Percentiles rank a stretch among this genome's conserved stretches.
Conservation (phyloP, 2,113 vertebrate species). For the Dissostichus mawsoni region DNA sequence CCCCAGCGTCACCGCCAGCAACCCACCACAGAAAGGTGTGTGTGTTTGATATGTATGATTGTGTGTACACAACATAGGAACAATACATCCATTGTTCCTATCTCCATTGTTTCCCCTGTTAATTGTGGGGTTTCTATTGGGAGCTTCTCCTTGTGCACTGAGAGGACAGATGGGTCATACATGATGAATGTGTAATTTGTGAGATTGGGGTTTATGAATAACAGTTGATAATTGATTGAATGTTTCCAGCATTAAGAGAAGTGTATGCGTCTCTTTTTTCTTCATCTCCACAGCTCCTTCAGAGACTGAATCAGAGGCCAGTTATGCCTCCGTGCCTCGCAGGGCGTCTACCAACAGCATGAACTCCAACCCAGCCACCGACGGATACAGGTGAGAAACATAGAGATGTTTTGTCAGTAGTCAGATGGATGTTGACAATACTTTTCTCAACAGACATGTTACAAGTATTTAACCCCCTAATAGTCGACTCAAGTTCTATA, state of each 20-base stretch:
- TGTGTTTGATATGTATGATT: too few relatives aligned
- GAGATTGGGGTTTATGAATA: too few relatives aligned
- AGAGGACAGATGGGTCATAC: too few relatives aligned
- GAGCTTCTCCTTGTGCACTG: too few relatives aligned
- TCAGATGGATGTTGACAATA: neutral
- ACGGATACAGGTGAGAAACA: slow-evolving; percentile 67
- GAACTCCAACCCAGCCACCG: slow-evolving; percentile 22
- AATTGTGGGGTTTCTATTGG: too few relatives aligned
- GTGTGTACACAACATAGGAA: too few relatives aligned
- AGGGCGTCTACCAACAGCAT: slow-evolving; percentile 33
- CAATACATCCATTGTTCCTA: too few relatives aligned
- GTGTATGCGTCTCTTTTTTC: neutral
- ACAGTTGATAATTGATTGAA: too few relatives aligned
- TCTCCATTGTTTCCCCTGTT: too few relatives aligned
- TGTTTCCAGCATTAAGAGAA: too few relatives aligned
- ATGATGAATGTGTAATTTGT: too few relatives aligned
- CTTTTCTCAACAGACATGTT: neutral
- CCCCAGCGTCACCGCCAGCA: slow-evolving; percentile 25
- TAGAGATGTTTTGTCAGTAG: neutral
- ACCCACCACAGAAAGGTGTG: slow-evolving; percentile 60
- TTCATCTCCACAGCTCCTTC: slow-evolving; percentile 64
- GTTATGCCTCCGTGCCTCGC: slow-evolving; percentile 70
- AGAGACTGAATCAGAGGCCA: slow-evolving; percentile 79
- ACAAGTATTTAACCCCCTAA: too few relatives aligned
- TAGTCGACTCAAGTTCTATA: neutral